Base-by-base conservation (phyloP, 2,888 invertebrate species). In the Agrochola lota region DNA sequence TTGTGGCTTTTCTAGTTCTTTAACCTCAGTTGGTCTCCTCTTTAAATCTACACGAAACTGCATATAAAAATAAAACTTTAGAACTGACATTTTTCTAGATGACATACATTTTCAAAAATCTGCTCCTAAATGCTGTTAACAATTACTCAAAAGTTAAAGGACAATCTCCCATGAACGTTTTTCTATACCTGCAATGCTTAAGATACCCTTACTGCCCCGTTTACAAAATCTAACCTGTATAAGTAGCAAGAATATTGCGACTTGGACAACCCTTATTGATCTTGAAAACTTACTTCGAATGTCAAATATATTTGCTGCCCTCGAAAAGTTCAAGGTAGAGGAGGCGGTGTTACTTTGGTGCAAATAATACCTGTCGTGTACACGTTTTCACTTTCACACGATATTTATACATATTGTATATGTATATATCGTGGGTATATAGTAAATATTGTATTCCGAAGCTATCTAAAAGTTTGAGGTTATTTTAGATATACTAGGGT, bases 231-330 rank as follows among this genome's bases (percentile, higher is more conserved):
- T 8, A 23, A 52, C 23, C 52, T 52, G 52, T 23, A 23, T 20
- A 52, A 0, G 2, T 23, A 20, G 26, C 20, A 26, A 71, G 26
- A 64, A 78, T 59, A 66, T 69, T 20, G 46, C 57, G 35, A 69
- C 46, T 17, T 68, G 15, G n/a, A 35, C 46, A 15, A 46, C 63
- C 57, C 26, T 70, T 80, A 80, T 83, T 64, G 84, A 78, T 78
- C 77, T 77, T 57, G 62, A 76, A 57, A 77, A 77, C 15, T 80
- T 30, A 55, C 83, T 20, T 69, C 78, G 15, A 68, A 78, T 52
- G 52, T 69, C 84, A 80, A 78, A 83, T 80, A 64, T 68, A 43
- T 68, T 35, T 49, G 26, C 23, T 68, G n/a, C 15, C 26, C 26
- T 68, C 63, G 40, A 57, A 62, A 75, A 62, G 35, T 66, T 60